Evolutionary conservation across 2,113 vertebrate genomes (phyloP), one percentile per base, ranked within the genome.

Genomic region (Podarcis muralis): DNA sequence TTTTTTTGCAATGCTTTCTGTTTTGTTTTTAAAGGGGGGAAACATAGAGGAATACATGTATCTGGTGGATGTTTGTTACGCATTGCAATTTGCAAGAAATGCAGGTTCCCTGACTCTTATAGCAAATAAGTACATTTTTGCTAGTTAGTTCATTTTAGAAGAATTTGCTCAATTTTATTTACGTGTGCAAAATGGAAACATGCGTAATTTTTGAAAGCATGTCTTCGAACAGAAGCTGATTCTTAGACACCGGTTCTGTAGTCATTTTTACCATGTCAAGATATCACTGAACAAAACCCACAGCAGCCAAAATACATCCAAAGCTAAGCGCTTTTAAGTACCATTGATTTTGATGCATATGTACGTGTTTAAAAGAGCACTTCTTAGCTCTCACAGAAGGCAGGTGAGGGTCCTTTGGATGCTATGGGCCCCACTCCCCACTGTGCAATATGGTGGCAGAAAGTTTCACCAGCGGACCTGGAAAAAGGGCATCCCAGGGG

Each of bases 101-200:
- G 84, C 59, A 87, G 4, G 88, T 75, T 15, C 65, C 68, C 53
- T 83, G 18, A 76, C 37, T 35, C 81, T 72, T 89, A 81, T 87
- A 93, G 87, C 90, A 85, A 86, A 32, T 79, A 77, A 78, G 3
- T 32, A 40, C 1, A 81, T 18, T 92, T n/a, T 25, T 69, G 23
- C 76, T 92, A 85, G 69, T 78, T 91, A 86, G 93, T 66, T 65
- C 40, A 88, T 25, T 62, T 32, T 88, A 75, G 93, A 94, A 69
- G 91, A 57, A 81, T 85, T 90, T 91, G 74, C 57, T 87, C 94
- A 27, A 76, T 94, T 93, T 43, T 92, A 89, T 91, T 86, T 89
- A 77, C 84, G 65, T 87, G 81, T 82, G 22, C 18, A 75, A 94
- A 90, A 81, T 76, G 72, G 88, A 15, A 93, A 94, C 92, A 90